Conservation (phyloP, 1,140 invertebrate species). For the Dendroctonus ponderosae region DNA sequence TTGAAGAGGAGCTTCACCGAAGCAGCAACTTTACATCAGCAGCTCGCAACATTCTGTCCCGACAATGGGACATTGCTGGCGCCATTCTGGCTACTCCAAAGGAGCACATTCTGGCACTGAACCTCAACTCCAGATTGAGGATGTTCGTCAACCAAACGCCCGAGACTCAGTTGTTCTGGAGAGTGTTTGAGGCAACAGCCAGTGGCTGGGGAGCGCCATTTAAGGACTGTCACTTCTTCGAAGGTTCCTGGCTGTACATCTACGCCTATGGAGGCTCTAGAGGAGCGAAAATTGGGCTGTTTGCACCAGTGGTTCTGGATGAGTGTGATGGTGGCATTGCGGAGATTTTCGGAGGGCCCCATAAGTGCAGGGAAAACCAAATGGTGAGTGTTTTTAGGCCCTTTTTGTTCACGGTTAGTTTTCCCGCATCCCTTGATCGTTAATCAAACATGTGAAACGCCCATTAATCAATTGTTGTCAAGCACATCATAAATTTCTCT, state of each 20-base stretch:
- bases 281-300: constrained; percentile 42
- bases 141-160: constrained; percentile 38
- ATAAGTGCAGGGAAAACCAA: constrained; percentile 48
- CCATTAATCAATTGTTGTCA: too few relatives aligned
- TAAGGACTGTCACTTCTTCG: constrained; percentile 39
- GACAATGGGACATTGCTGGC: constrained; percentile 30
- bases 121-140: constrained; percentile 34
- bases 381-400: constrained; percentile 45
- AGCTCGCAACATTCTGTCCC: constrained; percentile 24
- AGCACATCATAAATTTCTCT: too few relatives aligned
- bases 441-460: too few relatives aligned
- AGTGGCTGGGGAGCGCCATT: constrained; percentile 41
- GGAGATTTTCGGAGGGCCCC: constrained; percentile 47
- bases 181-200: constrained; percentile 27
- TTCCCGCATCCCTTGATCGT: not conserved
- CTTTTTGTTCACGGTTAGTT: not conserved
- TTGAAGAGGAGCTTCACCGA: constrained; percentile 13
- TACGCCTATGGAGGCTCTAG: constrained; percentile 29
- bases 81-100: constrained; percentile 29
- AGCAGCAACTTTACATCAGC: constrained; percentile 30
- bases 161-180: constrained; percentile 40
- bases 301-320: constrained; percentile 47
- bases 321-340: constrained; percentile 49
- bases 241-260: constrained; percentile 40
- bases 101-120: constrained; percentile 34